phyloP scores from a whole-genome alignment of 1,140 invertebrate genomes.

The Sycophila sp. region DNA sequence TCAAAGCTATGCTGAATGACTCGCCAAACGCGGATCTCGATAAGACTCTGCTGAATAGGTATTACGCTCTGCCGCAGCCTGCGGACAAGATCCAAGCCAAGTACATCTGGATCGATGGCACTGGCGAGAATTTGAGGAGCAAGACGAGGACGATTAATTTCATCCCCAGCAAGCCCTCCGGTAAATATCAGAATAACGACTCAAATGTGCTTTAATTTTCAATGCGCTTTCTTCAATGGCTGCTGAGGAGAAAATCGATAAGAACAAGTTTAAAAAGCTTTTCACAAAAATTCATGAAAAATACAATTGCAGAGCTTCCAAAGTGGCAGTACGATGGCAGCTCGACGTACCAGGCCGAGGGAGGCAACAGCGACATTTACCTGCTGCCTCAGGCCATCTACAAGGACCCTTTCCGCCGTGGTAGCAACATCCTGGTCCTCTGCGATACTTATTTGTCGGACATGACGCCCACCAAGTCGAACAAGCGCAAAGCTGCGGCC shows the following conservation, averaged over 20 bases:
- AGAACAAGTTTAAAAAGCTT: background rate
- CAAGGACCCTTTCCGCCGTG: conserved; percentile 90
- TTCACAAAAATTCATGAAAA: background rate
- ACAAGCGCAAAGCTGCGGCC: conserved; percentile 79
- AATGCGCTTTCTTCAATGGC: background rate
- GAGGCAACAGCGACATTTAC: conserved; percentile 88
- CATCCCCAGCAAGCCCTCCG: conserved; percentile 77
- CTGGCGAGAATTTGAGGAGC: conserved; percentile 85
- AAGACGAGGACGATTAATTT: conserved; percentile 89
- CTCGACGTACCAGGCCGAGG: conserved; percentile 81
- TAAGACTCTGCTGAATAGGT: conserved; percentile 78
- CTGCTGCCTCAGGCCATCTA: conserved; percentile 91
- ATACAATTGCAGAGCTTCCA: conserved; percentile 76
- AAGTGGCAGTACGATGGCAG: conserved; percentile 97
- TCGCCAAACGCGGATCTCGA: conserved; percentile 78
- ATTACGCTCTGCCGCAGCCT: conserved; percentile 80
- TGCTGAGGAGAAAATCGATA: background rate
- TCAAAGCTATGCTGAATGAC: conserved; percentile 67
- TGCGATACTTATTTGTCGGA: conserved; percentile 83
- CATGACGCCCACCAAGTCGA: conserved; percentile 75
- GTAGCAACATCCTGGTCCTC: conserved; percentile 90
- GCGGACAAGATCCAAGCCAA: conserved; percentile 82
- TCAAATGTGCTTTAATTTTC: background rate
- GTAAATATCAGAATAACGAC: conserved; percentile 52
- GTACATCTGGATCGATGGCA: conserved; percentile 97